Evolutionary conservation across 2,113 vertebrate genomes (phyloP).

Genomic region (Osmerus eperlanus): DNA sequence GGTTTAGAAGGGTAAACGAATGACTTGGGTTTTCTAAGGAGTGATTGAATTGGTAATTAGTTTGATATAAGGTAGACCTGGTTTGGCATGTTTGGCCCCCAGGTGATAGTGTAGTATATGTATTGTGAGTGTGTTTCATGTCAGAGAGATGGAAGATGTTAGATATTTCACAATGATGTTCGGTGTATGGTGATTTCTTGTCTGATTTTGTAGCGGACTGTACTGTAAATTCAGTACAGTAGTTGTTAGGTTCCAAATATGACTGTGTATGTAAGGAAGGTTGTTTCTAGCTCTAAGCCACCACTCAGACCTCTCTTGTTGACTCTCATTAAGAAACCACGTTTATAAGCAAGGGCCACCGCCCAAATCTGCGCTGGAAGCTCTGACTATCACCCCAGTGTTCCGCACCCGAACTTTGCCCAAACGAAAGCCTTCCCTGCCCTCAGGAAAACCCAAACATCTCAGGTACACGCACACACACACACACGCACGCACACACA

Average conservation of each 20-base stretch:
- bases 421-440: constrained; percentile 32
- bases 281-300: background rate
- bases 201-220: background rate
- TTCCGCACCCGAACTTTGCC: constrained; percentile 45
- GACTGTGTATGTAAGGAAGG: background rate
- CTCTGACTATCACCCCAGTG: constrained; percentile 46
- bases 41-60: too few relatives aligned
- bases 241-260: too few relatives aligned
- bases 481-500: background rate
- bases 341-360: constrained; percentile 43
- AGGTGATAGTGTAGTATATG: too few relatives aligned
- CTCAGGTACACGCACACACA: constrained; percentile 41
- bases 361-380: constrained; percentile 46
- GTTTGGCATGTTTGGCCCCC: too few relatives aligned
- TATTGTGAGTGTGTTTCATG: too few relatives aligned
- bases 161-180: too few relatives aligned
- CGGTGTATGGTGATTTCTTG: too few relatives aligned
- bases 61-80: too few relatives aligned
- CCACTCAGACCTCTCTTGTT: constrained; percentile 36
- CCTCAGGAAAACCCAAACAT: constrained; percentile 42
- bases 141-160: too few relatives aligned
- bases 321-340: constrained; percentile 47
- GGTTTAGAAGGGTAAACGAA: too few relatives aligned
- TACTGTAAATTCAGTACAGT: too few relatives aligned
- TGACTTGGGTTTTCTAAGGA: too few relatives aligned